These are phyloP conservation scores for Spicauda simplicius DNA, from an alignment of 2,888 invertebrate genomes.

Conservation along the genomic window DNA sequence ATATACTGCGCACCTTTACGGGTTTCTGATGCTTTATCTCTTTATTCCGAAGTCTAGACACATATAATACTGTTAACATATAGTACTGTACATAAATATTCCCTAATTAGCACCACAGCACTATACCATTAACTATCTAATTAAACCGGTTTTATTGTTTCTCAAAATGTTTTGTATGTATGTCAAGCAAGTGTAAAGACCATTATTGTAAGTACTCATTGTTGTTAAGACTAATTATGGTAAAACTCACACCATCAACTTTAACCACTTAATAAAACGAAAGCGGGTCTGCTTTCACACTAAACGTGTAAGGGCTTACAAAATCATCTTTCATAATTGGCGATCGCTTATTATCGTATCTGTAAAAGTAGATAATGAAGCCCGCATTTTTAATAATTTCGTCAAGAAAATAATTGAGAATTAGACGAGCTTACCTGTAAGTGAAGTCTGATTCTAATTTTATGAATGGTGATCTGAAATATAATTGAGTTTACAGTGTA, in stretches of 20 bases:
- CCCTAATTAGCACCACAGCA: too few species aligned
- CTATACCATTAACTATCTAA: too few species aligned
- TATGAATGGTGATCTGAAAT: too few species aligned
- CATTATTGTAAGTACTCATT: not conserved
- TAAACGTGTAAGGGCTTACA: slow-evolving; percentile 10
- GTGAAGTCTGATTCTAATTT: too few species aligned
- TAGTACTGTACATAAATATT: too few species aligned
- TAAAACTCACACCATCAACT: not conserved
- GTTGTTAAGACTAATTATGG: not conserved
- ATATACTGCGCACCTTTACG: too few species aligned
- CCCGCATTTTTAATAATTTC: slow-evolving; percentile 18
- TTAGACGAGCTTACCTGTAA: too few species aligned
- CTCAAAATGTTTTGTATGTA: too few species aligned
- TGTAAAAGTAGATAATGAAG: slow-evolving; percentile 27
- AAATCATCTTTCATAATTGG: slow-evolving; percentile 22
- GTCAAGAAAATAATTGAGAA: slow-evolving; percentile 25
- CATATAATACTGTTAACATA: too few species aligned
- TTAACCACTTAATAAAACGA: slow-evolving; percentile 1
- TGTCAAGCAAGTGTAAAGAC: not conserved
- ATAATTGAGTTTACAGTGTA: too few species aligned
- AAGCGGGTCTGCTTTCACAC: slow-evolving; percentile 12
- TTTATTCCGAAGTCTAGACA: not conserved
- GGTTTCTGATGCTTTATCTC: too few species aligned
- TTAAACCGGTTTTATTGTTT: too few species aligned
- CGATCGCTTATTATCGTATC: slow-evolving; percentile 21